These are phyloP conservation scores for Phalanger gymnotis DNA, from an alignment of 2,797 vertebrate genomes.

Conservation along the genomic window DNA sequence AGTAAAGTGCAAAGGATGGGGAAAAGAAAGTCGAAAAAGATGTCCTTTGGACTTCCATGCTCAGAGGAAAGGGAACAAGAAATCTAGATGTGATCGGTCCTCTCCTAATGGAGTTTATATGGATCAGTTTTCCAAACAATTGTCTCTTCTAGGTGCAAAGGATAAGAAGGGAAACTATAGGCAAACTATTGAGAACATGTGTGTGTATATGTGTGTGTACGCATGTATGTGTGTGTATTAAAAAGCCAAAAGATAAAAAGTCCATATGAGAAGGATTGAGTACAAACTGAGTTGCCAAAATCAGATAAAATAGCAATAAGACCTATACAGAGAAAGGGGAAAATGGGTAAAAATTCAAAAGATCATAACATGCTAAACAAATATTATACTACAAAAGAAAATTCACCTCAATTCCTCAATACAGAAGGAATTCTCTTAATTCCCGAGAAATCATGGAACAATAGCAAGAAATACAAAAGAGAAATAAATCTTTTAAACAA, in stretches of 20 bases:
- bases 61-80: background rate
- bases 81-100: background rate
- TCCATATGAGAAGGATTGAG: background rate
- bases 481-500: background rate
- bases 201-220: no score
- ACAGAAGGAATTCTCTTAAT: background rate
- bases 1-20: background rate
- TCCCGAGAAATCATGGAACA: background rate
- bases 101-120: no score
- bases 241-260: background rate
- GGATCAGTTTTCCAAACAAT: no score
- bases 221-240: background rate
- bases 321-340: background rate
- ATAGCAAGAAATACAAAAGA: background rate
- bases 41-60: background rate
- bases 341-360: background rate
- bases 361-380: background rate
- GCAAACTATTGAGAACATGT: no score
- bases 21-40: background rate
- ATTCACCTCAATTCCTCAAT: background rate
- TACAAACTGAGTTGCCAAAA: background rate
- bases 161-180: no score
- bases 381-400: background rate
- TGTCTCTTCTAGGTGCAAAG: no score
- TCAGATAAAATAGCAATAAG: background rate